A percentile compares a stretch with the other conserved stretches of the same genome.
Evolutionary conservation across 2,888 invertebrate species (phyloP).

Genomic region (Bursaphelenchus okinawaensis): DNA sequence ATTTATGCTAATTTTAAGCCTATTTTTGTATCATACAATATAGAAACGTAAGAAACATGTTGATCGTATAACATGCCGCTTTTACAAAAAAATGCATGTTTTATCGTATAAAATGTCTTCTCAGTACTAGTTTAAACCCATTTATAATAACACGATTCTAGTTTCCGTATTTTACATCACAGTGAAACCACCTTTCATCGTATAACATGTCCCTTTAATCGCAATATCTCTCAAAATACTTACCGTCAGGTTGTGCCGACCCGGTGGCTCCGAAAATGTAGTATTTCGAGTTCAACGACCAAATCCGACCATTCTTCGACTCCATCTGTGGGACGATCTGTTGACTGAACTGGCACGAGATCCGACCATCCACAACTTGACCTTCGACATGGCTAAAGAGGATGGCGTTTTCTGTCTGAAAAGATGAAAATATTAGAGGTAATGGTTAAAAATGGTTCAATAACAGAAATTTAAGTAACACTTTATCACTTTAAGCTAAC

Average conservation of each 20-base stretch:
- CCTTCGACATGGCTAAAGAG: conserved; percentile 36
- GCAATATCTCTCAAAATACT: conserved; percentile 11
- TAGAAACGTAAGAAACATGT: no score
- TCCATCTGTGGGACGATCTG: conserved; percentile 47
- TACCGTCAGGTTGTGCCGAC: conserved; percentile 52
- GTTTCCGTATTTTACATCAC: no score
- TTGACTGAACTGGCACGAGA: conserved; percentile 44
- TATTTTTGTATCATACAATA: no score
- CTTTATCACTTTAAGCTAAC: no score
- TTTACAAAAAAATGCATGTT: no score
- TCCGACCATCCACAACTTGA: conserved; percentile 38
- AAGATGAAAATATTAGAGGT: no score
- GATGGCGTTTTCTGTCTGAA: conserved; percentile 35
- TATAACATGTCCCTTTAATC: neutral
- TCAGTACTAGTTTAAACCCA: no score
- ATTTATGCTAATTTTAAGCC: no score
- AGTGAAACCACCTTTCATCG: neutral
- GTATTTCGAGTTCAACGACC: conserved; percentile 42
- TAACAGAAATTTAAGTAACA: no score
- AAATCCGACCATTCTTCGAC: conserved; percentile 35
- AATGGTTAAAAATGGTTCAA: neutral
- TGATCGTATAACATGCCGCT: no score
- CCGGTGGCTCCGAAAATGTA: conserved; percentile 54
- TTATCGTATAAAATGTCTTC: no score
- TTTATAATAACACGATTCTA: no score